phyloP scores from a whole-genome alignment of 2,797 vertebrate species.

The Lophius americanus region DNA sequence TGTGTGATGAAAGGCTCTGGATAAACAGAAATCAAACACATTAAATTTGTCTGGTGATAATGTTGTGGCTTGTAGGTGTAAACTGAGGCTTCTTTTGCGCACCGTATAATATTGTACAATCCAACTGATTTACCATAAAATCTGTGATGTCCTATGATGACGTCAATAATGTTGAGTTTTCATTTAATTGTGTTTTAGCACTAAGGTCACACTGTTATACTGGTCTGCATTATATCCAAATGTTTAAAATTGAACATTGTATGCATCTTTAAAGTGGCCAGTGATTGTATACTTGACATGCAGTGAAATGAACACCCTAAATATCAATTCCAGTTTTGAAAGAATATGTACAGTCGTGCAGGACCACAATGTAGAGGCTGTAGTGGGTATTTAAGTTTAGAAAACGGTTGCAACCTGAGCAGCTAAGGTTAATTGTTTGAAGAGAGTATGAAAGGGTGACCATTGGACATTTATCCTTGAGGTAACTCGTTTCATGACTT shows the following conservation, averaged over 20 bases:
- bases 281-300: neutral
- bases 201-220: neutral
- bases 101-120: no score
- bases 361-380: neutral
- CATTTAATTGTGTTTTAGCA: neutral
- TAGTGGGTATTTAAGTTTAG: neutral
- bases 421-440: neutral
- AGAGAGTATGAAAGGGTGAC: neutral
- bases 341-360: neutral
- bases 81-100: no score
- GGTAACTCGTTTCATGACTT: neutral
- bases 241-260: neutral
- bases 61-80: no score
- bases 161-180: no score
- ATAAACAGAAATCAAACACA: neutral
- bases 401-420: neutral
- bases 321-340: neutral
- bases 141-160: no score
- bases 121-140: no score
- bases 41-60: no score
- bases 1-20: neutral
- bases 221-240: neutral
- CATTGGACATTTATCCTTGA: neutral
- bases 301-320: neutral
- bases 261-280: no score